Percentiles rank a stretch among this genome's conserved stretches.
phyloP scores from a whole-genome alignment of 2,113 vertebrate species.

The Sclerurus mexicanus region DNA sequence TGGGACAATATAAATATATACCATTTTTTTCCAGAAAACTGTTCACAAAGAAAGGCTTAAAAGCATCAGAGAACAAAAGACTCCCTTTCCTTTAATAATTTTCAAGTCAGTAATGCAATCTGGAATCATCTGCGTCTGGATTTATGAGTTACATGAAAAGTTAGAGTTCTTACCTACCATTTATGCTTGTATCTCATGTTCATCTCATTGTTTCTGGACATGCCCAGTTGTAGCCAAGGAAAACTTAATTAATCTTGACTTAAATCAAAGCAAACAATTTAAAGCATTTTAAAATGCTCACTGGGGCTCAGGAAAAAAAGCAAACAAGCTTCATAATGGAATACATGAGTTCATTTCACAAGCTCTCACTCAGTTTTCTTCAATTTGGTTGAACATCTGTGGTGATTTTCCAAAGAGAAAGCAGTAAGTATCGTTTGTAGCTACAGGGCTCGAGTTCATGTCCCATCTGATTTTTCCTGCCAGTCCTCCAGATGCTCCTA shows the following conservation, averaged over 20 bases:
- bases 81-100: not conserved
- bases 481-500: not conserved
- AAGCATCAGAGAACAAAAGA: not conserved
- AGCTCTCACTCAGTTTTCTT: not conserved
- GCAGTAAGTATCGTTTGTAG: not conserved
- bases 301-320: not conserved
- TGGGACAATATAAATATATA: not conserved
- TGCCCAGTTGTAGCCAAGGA: not conserved
- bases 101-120: not conserved
- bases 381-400: not conserved
- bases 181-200: not conserved
- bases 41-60: not conserved
- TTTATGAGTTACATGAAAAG: not conserved
- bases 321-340: not conserved
- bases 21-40: not conserved
- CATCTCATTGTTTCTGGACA: not conserved
- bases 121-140: not conserved
- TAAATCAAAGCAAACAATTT: constrained; percentile 12
- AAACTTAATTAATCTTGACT: constrained; percentile 1
- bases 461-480: not conserved
- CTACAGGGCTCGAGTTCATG: not conserved
- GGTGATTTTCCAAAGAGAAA: not conserved
- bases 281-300: constrained; percentile 10
- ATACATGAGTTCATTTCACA: not conserved
- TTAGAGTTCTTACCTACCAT: not conserved